These are phyloP conservation scores for Dryococelus australis DNA, from an alignment of 2,888 invertebrate genomes.

Conservation along the genomic window DNA sequence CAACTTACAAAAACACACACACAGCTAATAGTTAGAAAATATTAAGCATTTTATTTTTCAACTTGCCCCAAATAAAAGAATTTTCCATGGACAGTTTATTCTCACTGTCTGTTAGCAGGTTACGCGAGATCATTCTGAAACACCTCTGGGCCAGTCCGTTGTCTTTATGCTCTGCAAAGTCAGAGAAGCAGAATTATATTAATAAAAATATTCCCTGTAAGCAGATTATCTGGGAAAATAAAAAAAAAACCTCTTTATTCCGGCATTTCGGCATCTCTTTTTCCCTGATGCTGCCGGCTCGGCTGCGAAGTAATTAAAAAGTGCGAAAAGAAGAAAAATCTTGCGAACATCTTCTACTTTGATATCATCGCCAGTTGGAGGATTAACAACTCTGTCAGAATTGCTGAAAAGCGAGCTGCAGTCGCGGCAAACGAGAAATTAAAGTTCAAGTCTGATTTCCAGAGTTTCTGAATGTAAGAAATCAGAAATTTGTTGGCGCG, in stretches of 20 bases:
- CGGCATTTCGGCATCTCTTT: neutral
- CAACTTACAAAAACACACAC: too few relatives aligned
- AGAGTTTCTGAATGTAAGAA: too few relatives aligned
- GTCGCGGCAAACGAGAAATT: too few relatives aligned
- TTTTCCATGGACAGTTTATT: too few relatives aligned
- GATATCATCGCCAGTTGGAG: neutral
- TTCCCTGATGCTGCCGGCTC: neutral
- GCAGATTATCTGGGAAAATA: neutral
- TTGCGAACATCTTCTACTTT: constrained; percentile 1
- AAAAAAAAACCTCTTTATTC: neutral
- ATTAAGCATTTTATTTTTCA: too few relatives aligned
- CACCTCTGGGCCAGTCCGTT: neutral
- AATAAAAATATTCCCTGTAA: neutral
- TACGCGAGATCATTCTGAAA: neutral
- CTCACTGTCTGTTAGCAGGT: neutral
- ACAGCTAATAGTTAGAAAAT: too few relatives aligned
- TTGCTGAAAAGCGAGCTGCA: too few relatives aligned
- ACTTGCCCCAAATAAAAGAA: too few relatives aligned
- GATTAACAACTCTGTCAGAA: neutral
- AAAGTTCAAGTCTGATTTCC: too few relatives aligned
- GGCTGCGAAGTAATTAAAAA: constrained; percentile 6
- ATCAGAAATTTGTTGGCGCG: too few relatives aligned
- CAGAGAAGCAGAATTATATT: neutral
- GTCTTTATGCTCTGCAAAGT: neutral
- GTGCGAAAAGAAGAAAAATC: constrained; percentile 11